A percentile compares a stretch with the other conserved stretches of the same genome.
These are phyloP conservation scores for Eledone cirrhosa DNA, from an alignment of 2,888 invertebrate species.

Conservation along the genomic window DNA sequence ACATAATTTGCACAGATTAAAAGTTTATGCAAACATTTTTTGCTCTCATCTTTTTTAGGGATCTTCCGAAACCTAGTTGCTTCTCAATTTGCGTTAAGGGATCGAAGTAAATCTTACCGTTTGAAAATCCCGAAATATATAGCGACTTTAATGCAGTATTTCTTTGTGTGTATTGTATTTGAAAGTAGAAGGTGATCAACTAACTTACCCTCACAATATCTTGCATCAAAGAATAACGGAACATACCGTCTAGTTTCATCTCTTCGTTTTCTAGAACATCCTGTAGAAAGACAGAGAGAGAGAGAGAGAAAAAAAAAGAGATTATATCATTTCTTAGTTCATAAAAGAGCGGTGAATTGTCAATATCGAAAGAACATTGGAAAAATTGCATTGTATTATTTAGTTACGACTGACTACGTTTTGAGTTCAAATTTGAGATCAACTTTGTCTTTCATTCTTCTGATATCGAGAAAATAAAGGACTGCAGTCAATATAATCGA, in stretches of 20 bases:
- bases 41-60: too few relatives aligned
- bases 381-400: too few relatives aligned
- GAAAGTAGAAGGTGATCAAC: background rate
- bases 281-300: constrained; percentile 46
- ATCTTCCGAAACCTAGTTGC: too few relatives aligned
- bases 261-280: constrained; percentile 86
- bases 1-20: too few relatives aligned
- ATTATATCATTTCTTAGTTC: background rate
- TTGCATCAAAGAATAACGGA: constrained; percentile 91
- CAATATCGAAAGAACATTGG: too few relatives aligned
- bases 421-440: too few relatives aligned
- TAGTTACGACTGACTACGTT: too few relatives aligned
- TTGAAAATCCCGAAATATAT: background rate
- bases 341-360: background rate
- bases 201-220: constrained; percentile 83
- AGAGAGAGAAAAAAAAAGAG: constrained; percentile 35
- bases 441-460: too few relatives aligned
- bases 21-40: too few relatives aligned
- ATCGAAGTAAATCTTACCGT: background rate
- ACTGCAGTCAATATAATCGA: too few relatives aligned
- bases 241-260: constrained; percentile 91
- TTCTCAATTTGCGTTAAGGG: background rate
- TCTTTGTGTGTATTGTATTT: background rate
- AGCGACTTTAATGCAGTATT: too few relatives aligned
- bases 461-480: too few relatives aligned